Conservation (phyloP, 2,888 invertebrate species). For the Dryocosmus kuriphilus region DNA sequence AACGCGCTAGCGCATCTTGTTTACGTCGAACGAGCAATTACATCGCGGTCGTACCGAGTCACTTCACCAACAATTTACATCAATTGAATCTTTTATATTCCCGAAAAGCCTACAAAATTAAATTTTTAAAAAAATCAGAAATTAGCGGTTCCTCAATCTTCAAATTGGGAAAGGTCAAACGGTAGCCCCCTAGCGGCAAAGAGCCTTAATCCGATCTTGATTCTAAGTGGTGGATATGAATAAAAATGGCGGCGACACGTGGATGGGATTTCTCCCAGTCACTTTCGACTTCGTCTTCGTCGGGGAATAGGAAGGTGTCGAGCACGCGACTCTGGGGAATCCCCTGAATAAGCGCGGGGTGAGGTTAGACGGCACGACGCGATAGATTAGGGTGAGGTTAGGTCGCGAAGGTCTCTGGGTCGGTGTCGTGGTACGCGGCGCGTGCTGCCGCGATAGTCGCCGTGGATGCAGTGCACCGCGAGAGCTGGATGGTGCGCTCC, state of each 20-base stretch:
- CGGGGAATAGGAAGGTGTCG: conserved; percentile 26
- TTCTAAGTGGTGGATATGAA: not conserved
- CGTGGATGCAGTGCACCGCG: conserved; percentile 68
- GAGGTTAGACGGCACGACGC: conserved; percentile 41
- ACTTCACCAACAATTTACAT: conserved; percentile 34
- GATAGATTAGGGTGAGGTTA: conserved; percentile 53
- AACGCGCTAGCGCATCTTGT: conserved; percentile 30
- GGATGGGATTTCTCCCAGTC: not conserved
- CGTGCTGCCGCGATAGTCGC: conserved; percentile 69
- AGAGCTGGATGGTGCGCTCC: conserved; percentile 45
- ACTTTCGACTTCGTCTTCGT: conserved; percentile 9
- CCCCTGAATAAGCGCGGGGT: conserved; percentile 33
- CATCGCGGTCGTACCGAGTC: conserved; percentile 37
- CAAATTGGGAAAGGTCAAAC: not conserved
- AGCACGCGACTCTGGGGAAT: conserved; percentile 33
- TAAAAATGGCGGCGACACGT: conserved; percentile 29
- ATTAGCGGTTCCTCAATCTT: not conserved
- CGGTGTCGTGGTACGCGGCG: conserved; percentile 55
- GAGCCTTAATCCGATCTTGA: not conserved
- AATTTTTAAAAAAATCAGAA: not conserved
- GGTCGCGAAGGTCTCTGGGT: conserved; percentile 44
- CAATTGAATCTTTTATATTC: not conserved
- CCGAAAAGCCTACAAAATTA: not conserved
- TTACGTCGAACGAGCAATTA: conserved; percentile 33
- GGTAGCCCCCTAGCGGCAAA: not conserved